Conservation (phyloP, 2,797 vertebrate species). For the Acanthiza pusilla region DNA sequence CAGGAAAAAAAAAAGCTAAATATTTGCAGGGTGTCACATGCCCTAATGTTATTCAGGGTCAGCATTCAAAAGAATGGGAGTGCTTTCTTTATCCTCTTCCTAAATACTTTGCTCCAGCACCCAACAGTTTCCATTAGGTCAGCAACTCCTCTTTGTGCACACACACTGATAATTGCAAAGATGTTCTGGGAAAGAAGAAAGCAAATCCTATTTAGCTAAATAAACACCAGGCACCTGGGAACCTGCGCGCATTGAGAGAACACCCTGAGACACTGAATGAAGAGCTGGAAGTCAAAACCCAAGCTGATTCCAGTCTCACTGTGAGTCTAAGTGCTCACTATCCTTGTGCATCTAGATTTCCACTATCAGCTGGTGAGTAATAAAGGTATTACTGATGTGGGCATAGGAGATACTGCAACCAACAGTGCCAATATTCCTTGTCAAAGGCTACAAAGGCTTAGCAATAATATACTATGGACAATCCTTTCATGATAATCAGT, state of each 20-base stretch:
- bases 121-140: background rate
- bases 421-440: background rate
- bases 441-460: background rate
- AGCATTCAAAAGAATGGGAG: background rate
- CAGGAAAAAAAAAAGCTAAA: background rate
- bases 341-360: background rate
- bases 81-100: background rate
- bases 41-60: background rate
- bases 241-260: background rate
- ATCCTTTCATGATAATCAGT: background rate
- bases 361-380: background rate
- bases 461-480: background rate
- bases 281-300: background rate
- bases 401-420: background rate
- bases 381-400: background rate
- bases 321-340: background rate
- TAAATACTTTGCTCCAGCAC: background rate
- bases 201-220: background rate
- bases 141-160: background rate
- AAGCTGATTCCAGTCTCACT: background rate
- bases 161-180: background rate
- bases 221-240: background rate
- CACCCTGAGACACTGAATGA: background rate
- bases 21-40: background rate
- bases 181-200: background rate